These are phyloP conservation scores for Alouatta palliata DNA, from an alignment of 2,113 vertebrate species.

Conservation along the genomic window DNA sequence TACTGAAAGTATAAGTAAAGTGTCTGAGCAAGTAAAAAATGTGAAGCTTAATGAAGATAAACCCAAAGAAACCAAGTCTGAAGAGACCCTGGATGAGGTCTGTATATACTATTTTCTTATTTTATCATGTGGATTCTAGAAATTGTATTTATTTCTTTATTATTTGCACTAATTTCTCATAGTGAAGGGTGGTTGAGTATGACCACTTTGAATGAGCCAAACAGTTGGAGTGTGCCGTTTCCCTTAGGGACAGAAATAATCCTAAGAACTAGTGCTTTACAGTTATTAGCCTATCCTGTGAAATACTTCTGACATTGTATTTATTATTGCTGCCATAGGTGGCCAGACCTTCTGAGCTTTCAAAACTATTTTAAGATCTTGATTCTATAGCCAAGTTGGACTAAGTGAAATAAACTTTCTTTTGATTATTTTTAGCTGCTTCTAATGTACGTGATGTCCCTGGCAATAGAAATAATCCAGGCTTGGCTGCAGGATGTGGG, in stretches of 20 bases:
- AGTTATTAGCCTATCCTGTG: neutral
- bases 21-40: slow-evolving; percentile 88
- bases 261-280: neutral
- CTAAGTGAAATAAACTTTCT: slow-evolving; percentile 26
- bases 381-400: slow-evolving; percentile 51
- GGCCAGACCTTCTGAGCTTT: neutral
- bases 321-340: neutral
- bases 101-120: slow-evolving; percentile 30
- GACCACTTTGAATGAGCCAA: neutral
- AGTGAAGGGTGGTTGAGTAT: neutral
- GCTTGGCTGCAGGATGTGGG: neutral
- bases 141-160: neutral
- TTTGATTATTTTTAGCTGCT: slow-evolving; percentile 72
- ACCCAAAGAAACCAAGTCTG: slow-evolving; percentile 87
- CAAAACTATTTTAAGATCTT: slow-evolving; percentile 61
- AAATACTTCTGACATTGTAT: neutral
- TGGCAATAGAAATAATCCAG: neutral
- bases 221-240: neutral
- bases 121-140: neutral
- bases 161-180: neutral
- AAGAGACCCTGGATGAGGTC: slow-evolving; percentile 92
- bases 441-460: slow-evolving; percentile 11
- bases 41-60: slow-evolving; percentile 90
- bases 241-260: neutral
- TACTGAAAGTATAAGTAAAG: slow-evolving; percentile 87